phyloP scores from a whole-genome alignment of 2,797 vertebrate species.

The Basileuterus tristriatus region DNA sequence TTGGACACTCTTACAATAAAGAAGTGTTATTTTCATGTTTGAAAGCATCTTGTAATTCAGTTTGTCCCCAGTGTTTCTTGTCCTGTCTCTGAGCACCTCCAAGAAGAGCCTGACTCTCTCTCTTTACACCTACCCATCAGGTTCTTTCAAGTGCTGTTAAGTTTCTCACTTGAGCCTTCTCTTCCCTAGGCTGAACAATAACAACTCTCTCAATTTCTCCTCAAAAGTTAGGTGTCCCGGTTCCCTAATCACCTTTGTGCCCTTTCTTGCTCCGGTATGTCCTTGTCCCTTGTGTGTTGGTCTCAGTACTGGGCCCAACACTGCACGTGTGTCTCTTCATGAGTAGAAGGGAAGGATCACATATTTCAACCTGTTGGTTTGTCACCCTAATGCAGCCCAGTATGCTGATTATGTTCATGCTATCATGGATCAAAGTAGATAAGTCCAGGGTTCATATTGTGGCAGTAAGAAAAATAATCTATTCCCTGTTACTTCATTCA shows the following conservation, averaged over 20 bases:
- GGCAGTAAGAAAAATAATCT: background rate
- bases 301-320: background rate
- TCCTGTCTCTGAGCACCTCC: background rate
- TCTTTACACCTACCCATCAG: background rate
- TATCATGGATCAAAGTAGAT: background rate
- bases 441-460: background rate
- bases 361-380: background rate
- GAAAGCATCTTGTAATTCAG: background rate
- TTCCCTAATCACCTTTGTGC: background rate
- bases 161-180: background rate
- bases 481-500: background rate
- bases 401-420: background rate
- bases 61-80: background rate
- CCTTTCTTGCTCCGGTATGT: background rate
- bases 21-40: background rate
- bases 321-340: accelerated
- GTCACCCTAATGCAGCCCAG: background rate
- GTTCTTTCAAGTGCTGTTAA: accelerated
- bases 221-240: background rate
- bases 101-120: background rate
- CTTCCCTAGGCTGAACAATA: background rate
- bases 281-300: background rate
- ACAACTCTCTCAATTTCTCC: background rate
- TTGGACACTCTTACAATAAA: background rate
- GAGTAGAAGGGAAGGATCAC: background rate